Conservation (phyloP, 2,797 vertebrate species). For the Etheostoma perlongum region DNA sequence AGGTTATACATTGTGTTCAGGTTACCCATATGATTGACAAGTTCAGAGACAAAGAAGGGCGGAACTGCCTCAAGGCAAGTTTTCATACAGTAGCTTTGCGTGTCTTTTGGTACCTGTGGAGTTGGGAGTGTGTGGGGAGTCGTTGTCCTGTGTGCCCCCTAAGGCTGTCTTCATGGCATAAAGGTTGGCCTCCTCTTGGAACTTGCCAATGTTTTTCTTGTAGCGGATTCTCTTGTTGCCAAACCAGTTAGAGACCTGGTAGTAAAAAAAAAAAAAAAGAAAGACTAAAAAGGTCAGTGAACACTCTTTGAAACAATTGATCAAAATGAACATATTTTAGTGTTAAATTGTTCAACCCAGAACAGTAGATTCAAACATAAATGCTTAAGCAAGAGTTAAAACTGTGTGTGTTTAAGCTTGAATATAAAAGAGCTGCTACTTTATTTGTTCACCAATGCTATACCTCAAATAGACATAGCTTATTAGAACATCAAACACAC, state of each 20-base stretch:
- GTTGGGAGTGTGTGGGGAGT: slow-evolving; percentile 97
- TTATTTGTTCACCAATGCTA: background rate
- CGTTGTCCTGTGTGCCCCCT: slow-evolving; percentile 94
- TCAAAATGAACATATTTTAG: background rate
- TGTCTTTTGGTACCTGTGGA: slow-evolving; percentile 79
- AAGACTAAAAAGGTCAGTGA: background rate
- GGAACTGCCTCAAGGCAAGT: background rate
- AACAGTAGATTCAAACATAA: background rate
- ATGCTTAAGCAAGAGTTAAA: background rate
- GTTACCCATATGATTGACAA: background rate
- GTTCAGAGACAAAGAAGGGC: background rate
- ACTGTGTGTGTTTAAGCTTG: background rate
- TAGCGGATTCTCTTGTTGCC: slow-evolving; percentile 99
- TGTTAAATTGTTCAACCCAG: background rate
- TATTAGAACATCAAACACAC: background rate
- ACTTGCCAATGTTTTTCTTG: slow-evolving; percentile 99
- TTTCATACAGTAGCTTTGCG: background rate
- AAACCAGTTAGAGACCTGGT: slow-evolving; percentile 99
- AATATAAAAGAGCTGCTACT: background rate
- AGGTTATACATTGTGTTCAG: background rate
- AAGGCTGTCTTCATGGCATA: slow-evolving; percentile 99
- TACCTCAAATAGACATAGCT: background rate
- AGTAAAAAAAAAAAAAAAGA: slow-evolving; percentile 14
- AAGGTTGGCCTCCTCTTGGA: slow-evolving; percentile 99
- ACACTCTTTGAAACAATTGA: background rate